Evolutionary conservation across 2,888 invertebrate genomes (phyloP), one percentile per base, ranked within the genome.

Genomic region (Cyclophora punctaria): DNA sequence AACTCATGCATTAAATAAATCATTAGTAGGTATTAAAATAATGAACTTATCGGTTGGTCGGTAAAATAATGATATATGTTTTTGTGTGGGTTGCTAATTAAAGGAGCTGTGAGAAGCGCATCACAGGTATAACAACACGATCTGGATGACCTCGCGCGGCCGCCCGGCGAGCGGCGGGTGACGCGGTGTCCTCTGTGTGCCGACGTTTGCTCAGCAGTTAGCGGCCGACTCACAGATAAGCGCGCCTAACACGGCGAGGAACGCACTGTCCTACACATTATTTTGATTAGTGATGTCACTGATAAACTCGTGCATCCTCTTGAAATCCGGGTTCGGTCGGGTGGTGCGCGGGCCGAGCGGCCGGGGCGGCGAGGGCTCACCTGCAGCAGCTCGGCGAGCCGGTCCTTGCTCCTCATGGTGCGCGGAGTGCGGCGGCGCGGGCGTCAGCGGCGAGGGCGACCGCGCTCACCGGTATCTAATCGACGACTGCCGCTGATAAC

Each of bases 361-460:
- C 37, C 37, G 37, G 37, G 37, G 4, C 37, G 5, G 37, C 5
- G 37, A 2, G 44, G 56, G 74, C 83, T 80, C 69, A 88, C 87
- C 49, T 73, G 78, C 51, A 68, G 72, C 52, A 88, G 73, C 64
- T 87, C 88, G 44, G 79, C 75, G 50, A 89, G 80, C 6, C 88
- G 81, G 66, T 89, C 88, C 70, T 76, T 80, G 72, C 69, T 77
- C 65, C 77, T 66, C 87, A 87, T 86, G 73, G 54, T 64, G 93
- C 6, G 42, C 52, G 43, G 49, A 46, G 50, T 50, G n/a, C 44
- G 48, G 42, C 49, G 20, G 20, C 20, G 20, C 48, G 5, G 50
- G 51, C 52, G 46, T 46, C 34, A 52, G 51, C 51, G 93, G 64
- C 92, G 92, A 44, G 20, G 20, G 93, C 93, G 87, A 93, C 74